Percentiles rank a stretch among this genome's conserved stretches.
Conservation (phyloP, 2,888 invertebrate species). For the Cyclophora albipunctata region DNA sequence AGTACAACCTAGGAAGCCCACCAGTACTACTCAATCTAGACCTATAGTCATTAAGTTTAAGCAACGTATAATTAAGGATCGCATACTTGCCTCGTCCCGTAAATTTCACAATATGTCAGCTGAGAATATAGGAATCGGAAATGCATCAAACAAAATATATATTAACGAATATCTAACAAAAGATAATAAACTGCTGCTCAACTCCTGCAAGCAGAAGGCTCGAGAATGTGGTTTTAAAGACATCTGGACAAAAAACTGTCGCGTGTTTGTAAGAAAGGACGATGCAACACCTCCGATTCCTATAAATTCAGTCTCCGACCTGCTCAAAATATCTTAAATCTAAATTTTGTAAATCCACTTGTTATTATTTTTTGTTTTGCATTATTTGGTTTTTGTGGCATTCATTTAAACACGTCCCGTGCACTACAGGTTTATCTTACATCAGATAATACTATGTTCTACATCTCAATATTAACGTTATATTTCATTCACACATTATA, state of each 20-base stretch:
- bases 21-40: background rate
- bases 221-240: conserved; percentile 3
- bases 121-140: no score
- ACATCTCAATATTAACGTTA: no score
- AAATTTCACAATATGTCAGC: background rate
- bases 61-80: background rate
- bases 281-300: conserved; percentile 3
- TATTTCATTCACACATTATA: no score
- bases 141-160: background rate
- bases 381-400: no score
- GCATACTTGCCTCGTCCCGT: background rate
- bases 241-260: conserved; percentile 9
- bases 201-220: conserved; percentile 1
- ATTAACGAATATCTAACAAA: background rate
- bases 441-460: no score
- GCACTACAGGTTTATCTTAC: no score
- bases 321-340: background rate
- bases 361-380: no score
- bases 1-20: background rate
- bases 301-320: background rate
- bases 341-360: no score
- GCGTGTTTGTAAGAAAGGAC: conserved; percentile 3
- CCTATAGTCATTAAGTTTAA: background rate
- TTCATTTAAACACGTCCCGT: no score
- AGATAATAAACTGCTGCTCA: background rate